Evolutionary conservation across 2,888 invertebrate genomes (phyloP).

Genomic region (Pyrrhosoma nymphula): DNA sequence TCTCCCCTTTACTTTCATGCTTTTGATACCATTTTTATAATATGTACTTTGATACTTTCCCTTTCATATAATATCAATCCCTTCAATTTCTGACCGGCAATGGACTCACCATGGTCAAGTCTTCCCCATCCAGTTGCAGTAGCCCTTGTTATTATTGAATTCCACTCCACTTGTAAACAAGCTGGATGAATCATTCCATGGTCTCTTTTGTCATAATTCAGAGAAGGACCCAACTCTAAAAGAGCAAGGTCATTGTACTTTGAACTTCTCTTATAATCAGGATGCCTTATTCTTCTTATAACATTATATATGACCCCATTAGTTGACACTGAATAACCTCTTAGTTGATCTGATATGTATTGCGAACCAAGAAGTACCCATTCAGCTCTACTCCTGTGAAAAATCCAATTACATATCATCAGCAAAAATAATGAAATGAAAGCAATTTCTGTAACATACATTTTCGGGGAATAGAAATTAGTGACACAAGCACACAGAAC

Average conservation of each 20-base stretch:
- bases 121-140: conserved; percentile 52
- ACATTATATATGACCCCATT: not conserved
- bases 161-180: conserved; percentile 52
- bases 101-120: conserved; percentile 6
- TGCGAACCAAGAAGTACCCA: not conserved
- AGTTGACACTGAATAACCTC: not conserved
- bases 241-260: conserved; percentile 86
- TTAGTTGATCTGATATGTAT: not conserved
- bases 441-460: too few relatives aligned
- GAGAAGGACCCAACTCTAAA: conserved; percentile 76
- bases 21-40: too few relatives aligned
- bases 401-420: not conserved
- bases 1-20: too few relatives aligned
- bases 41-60: too few relatives aligned
- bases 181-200: conserved; percentile 6
- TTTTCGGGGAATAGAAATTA: too few relatives aligned
- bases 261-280: conserved; percentile 79
- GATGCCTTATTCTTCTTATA: conserved; percentile 76
- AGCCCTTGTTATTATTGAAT: conserved; percentile 50
- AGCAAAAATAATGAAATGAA: too few relatives aligned
- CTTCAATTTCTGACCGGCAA: too few relatives aligned
- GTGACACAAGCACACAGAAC: too few relatives aligned
- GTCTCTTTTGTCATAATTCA: conserved; percentile 75
- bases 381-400: not conserved
- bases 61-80: too few relatives aligned